A percentile compares a stretch with the other conserved stretches of the same genome.
Conservation (phyloP, 2,888 invertebrate species). For the Spicauda simplicius region DNA sequence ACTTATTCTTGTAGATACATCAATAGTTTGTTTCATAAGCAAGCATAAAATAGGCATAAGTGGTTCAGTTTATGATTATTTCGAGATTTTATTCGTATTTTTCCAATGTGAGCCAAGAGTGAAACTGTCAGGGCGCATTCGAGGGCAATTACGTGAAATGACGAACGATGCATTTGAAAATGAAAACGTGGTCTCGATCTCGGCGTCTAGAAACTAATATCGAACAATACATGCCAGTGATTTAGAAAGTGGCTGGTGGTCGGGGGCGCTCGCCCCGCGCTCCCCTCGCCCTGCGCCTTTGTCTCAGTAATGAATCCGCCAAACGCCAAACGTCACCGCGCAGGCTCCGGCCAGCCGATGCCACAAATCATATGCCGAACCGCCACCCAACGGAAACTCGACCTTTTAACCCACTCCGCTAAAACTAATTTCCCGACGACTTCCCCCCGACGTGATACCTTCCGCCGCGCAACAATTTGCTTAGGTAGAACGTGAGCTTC, state of each 20-base stretch:
- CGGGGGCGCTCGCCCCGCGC: conserved; percentile 49
- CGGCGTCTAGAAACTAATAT: conserved; percentile 50
- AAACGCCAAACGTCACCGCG: conserved; percentile 79
- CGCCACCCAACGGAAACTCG: conserved; percentile 59
- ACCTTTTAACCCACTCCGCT: conserved; percentile 48
- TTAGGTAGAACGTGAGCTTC: conserved; percentile 73
- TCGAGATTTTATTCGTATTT: background rate
- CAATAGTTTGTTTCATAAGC: background rate
- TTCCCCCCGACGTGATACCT: conserved; percentile 31
- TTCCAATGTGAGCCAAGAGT: background rate
- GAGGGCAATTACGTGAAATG: conserved; percentile 31
- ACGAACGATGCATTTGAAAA: conserved; percentile 33
- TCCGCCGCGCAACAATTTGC: conserved; percentile 53
- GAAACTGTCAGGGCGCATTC: conserved; percentile 14
- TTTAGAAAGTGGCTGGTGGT: conserved; percentile 77
- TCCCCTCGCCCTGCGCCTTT: conserved; percentile 56
- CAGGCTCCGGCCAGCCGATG: conserved; percentile 66
- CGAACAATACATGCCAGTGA: conserved; percentile 76
- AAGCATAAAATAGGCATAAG: background rate
- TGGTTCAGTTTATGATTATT: background rate
- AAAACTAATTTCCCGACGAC: conserved; percentile 33
- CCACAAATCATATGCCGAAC: conserved; percentile 68
- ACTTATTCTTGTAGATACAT: no score
- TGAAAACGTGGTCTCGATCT: conserved; percentile 36
- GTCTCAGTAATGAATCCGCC: conserved; percentile 83